A percentile compares a stretch with the other conserved stretches of the same genome.
Conservation (phyloP, 1,140 invertebrate species). For the Maconellicoccus hirsutus region DNA sequence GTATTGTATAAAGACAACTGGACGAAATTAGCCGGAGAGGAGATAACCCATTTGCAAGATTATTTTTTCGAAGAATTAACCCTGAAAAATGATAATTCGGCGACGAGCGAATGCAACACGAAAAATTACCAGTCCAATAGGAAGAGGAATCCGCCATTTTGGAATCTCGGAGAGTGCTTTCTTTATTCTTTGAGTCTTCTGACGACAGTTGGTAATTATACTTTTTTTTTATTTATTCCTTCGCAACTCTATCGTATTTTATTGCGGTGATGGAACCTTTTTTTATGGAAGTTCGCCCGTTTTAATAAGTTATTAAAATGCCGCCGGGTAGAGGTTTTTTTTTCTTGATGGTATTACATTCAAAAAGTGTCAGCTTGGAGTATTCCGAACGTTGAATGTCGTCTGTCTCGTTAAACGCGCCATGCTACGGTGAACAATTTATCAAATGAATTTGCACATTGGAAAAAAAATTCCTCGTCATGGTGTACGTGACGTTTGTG, state of each 20-base stretch:
- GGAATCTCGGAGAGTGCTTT: slow-evolving; percentile 83
- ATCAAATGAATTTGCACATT: too few species aligned
- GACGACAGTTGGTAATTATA: slow-evolving; percentile 81
- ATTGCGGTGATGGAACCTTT: neutral
- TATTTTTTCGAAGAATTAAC: slow-evolving; percentile 38
- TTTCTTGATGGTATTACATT: too few species aligned
- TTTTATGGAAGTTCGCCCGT: neutral
- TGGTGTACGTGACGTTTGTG: too few species aligned
- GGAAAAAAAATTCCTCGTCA: too few species aligned
- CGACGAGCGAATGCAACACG: slow-evolving; percentile 36
- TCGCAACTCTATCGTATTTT: neutral
- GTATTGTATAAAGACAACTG: slow-evolving; percentile 90
- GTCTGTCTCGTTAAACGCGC: too few species aligned
- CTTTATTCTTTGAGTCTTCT: slow-evolving; percentile 91
- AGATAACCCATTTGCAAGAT: slow-evolving; percentile 75
- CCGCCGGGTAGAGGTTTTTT: neutral
- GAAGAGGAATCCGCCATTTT: slow-evolving; percentile 39
- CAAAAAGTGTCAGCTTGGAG: too few species aligned
- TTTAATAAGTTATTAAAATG: neutral
- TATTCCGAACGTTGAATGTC: too few species aligned
- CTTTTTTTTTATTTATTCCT: neutral
- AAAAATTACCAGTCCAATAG: slow-evolving; percentile 37
- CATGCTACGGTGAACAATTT: too few species aligned
- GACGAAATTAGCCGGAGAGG: slow-evolving; percentile 69
- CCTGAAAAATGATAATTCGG: slow-evolving; percentile 27